These are phyloP conservation scores for Aplochiton taeniatus DNA, from an alignment of 2,797 vertebrate species.

Conservation along the genomic window DNA sequence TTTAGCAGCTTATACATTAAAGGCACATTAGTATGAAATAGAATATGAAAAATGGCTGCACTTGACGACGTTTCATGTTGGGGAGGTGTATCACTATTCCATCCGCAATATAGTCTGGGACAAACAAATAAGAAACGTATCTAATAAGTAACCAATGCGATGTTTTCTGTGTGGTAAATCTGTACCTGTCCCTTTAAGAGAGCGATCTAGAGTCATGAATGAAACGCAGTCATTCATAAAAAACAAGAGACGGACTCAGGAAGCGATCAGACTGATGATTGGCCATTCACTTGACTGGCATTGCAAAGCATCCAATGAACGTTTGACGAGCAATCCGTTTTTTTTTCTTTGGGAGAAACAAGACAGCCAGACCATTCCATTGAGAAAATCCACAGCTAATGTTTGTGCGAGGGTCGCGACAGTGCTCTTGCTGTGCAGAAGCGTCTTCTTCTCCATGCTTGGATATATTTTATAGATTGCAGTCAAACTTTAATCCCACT, in stretches of 20 bases:
- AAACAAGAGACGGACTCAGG: constrained; percentile 48
- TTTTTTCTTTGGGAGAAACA: constrained; percentile 13
- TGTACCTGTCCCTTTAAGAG: constrained; percentile 68
- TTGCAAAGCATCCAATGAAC: constrained; percentile 53
- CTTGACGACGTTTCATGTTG: too few relatives aligned
- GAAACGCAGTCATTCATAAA: constrained; percentile 82
- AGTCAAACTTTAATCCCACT: constrained; percentile 27
- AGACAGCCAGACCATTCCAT: constrained; percentile 64
- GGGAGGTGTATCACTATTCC: too few relatives aligned
- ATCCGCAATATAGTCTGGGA: too few relatives aligned
- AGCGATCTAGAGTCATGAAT: constrained; percentile 65
- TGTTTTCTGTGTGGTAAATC: neutral
- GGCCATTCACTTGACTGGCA: constrained; percentile 52
- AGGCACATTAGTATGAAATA: too few relatives aligned
- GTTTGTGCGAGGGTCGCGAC: constrained; percentile 39
- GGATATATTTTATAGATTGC: constrained; percentile 15
- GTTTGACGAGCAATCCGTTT: neutral
- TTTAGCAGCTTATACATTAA: too few relatives aligned
- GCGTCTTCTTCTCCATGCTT: too few relatives aligned
- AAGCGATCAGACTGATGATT: constrained; percentile 47
- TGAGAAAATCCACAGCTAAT: constrained; percentile 71
- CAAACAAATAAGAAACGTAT: too few relatives aligned
- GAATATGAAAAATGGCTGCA: too few relatives aligned
- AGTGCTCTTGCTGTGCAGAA: too few relatives aligned
- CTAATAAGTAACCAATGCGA: too few relatives aligned